These are phyloP conservation scores for Drosophila rubida DNA, from an alignment of 2,888 invertebrate species.

Conservation along the genomic window DNA sequence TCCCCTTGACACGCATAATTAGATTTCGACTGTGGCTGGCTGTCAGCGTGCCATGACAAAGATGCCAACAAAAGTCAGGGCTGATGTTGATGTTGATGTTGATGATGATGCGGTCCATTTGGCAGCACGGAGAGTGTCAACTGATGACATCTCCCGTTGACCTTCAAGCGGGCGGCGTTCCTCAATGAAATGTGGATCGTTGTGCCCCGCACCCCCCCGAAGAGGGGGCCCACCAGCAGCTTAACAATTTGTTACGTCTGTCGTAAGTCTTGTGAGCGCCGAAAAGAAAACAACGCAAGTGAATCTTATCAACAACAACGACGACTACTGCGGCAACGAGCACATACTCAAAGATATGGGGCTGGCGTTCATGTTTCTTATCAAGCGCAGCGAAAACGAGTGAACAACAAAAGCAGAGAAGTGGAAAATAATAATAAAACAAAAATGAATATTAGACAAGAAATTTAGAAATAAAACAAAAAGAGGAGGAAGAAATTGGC, in stretches of 20 bases:
- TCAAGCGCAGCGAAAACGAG: slow-evolving; percentile 31
- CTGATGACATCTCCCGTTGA: slow-evolving; percentile 65
- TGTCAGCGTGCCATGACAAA: slow-evolving; percentile 30
- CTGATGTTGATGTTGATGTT: slow-evolving; percentile 14
- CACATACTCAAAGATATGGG: slow-evolving; percentile 45
- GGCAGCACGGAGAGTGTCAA: slow-evolving; percentile 41
- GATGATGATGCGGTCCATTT: slow-evolving; percentile 56
- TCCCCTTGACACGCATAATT: slow-evolving; percentile 67
- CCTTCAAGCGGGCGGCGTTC: slow-evolving; percentile 53
- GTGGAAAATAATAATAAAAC: slow-evolving; percentile 11
- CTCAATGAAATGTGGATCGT: slow-evolving; percentile 58
- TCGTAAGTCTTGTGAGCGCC: slow-evolving; percentile 26
- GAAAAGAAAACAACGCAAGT: slow-evolving; percentile 10
- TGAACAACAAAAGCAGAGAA: slow-evolving; percentile 12
- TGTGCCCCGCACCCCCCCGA: not conserved
- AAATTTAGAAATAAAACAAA: slow-evolving; percentile 12
- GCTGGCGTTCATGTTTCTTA: slow-evolving; percentile 54
- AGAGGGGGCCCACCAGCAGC: not conserved
- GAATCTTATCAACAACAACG: slow-evolving; percentile 48
- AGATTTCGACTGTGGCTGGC: slow-evolving; percentile 52
- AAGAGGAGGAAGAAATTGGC: slow-evolving; percentile 17
- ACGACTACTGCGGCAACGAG: slow-evolving; percentile 4
- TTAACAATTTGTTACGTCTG: slow-evolving; percentile 33
- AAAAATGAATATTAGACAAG: slow-evolving; percentile 25
- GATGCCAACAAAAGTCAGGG: slow-evolving; percentile 15